A percentile compares a stretch with the other conserved stretches of the same genome.
Evolutionary conservation across 1,140 invertebrate genomes (phyloP).

Genomic region (Charaxes varanes): DNA sequence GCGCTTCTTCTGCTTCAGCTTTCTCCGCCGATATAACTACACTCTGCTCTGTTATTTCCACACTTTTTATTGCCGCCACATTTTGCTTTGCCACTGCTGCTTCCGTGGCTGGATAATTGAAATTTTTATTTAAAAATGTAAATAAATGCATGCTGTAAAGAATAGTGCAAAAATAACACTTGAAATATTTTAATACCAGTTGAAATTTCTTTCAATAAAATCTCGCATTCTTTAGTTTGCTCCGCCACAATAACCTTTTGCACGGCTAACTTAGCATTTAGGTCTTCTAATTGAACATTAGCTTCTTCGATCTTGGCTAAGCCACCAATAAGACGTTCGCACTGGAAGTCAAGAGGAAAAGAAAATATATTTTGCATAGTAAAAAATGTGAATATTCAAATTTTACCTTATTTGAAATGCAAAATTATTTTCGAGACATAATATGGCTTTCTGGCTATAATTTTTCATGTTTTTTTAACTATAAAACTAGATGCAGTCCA

Average conservation of each 20-base stretch:
- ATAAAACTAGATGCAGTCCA: no score
- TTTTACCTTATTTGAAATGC: no score
- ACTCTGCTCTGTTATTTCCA: constrained; percentile 86
- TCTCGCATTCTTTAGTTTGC: constrained; percentile 84
- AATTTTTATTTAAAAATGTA: no score
- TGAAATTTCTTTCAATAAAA: constrained; percentile 76
- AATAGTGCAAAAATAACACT: no score
- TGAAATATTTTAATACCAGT: constrained; percentile 32
- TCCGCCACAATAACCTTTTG: constrained; percentile 85
- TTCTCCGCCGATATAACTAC: constrained; percentile 86
- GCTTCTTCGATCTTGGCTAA: constrained; percentile 87
- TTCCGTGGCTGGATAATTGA: constrained; percentile 73
- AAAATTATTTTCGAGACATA: no score
- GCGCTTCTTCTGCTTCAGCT: constrained; percentile 84
- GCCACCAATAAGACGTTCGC: constrained; percentile 80
- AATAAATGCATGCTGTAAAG: no score
- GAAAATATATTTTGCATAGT: no score
- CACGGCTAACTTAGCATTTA: constrained; percentile 84
- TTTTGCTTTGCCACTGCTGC: constrained; percentile 84
- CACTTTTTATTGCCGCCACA: constrained; percentile 83
- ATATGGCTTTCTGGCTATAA: no score
- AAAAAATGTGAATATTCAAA: no score
- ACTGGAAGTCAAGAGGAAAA: constrained; percentile 55
- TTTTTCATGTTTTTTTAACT: no score
- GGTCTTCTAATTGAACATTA: constrained; percentile 80